Conservation (phyloP, 2,797 vertebrate species). For the Acanthopagrus latus region DNA sequence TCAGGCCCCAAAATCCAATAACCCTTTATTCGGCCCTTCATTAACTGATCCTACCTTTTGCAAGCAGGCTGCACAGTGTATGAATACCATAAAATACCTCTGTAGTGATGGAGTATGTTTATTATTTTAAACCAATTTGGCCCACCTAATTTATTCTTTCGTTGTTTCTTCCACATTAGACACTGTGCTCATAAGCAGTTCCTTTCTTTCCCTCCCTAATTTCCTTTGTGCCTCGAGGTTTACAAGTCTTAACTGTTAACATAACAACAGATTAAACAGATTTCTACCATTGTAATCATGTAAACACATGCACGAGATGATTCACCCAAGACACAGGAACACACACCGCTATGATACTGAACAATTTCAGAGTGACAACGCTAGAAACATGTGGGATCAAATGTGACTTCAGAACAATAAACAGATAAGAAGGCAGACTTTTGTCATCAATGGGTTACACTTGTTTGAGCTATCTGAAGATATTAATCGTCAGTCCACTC, state of each 20-base stretch:
- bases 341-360: too few relatives aligned
- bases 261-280: too few relatives aligned
- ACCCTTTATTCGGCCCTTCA: neutral
- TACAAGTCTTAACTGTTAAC: too few relatives aligned
- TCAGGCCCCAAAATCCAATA: neutral
- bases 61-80: neutral
- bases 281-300: too few relatives aligned
- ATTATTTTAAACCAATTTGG: neutral
- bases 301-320: too few relatives aligned
- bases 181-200: too few relatives aligned
- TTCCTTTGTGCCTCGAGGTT: too few relatives aligned
- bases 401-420: neutral
- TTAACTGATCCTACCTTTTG: neutral
- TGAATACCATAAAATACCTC: neutral
- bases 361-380: too few relatives aligned
- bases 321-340: too few relatives aligned
- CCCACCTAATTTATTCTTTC: neutral
- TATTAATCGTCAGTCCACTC: too few relatives aligned
- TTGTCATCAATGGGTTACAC: neutral
- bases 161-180: neutral
- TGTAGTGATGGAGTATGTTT: neutral
- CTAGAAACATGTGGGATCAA: too few relatives aligned
- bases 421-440: neutral
- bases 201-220: neutral
- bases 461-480: too few relatives aligned